Conservation (phyloP, 37 sponge, comb jelly and placozoan species). For the Oopsacas minuta region DNA sequence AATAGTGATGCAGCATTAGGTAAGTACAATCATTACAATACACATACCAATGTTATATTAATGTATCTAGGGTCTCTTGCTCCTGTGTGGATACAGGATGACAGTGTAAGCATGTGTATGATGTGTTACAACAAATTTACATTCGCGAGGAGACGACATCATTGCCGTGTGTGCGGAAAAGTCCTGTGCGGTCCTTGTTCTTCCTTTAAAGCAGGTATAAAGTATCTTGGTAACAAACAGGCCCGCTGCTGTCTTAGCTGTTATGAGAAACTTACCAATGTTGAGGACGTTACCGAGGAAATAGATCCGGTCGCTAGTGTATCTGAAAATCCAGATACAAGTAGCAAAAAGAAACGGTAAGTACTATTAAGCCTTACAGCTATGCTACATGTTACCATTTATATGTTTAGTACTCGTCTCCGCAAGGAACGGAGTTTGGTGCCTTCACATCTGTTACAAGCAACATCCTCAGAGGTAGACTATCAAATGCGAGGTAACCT, state of each 20-base stretch:
- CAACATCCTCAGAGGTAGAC: not conserved
- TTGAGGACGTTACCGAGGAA: not conserved
- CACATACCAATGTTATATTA: not conserved
- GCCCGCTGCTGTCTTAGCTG: slow-evolving; percentile 16
- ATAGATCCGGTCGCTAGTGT: not conserved
- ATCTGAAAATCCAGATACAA: not conserved
- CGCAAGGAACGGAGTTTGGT: not conserved
- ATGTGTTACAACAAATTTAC: slow-evolving; percentile 64
- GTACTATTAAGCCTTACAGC: not conserved
- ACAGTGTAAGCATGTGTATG: slow-evolving; percentile 87
- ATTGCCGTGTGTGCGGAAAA: slow-evolving; percentile 93
- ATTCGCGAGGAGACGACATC: slow-evolving; percentile 66
- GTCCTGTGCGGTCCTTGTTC: slow-evolving; percentile 21
- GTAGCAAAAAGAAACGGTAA: not conserved
- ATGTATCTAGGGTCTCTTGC: slow-evolving; percentile 25
- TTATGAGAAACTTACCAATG: not conserved
- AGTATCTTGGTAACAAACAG: not conserved
- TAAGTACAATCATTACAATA: not conserved
- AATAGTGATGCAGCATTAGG: not conserved
- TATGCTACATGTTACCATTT: too few relatives aligned
- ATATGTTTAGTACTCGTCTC: not conserved
- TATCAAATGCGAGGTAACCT: not conserved
- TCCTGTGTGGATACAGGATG: slow-evolving; percentile 86
- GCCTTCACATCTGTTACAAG: not conserved
- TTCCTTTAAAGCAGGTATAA: not conserved